Evolutionary conservation across 2,113 vertebrate genomes (phyloP), one percentile per base, ranked within the genome.

Genomic region (Oenanthe oenanthe): DNA sequence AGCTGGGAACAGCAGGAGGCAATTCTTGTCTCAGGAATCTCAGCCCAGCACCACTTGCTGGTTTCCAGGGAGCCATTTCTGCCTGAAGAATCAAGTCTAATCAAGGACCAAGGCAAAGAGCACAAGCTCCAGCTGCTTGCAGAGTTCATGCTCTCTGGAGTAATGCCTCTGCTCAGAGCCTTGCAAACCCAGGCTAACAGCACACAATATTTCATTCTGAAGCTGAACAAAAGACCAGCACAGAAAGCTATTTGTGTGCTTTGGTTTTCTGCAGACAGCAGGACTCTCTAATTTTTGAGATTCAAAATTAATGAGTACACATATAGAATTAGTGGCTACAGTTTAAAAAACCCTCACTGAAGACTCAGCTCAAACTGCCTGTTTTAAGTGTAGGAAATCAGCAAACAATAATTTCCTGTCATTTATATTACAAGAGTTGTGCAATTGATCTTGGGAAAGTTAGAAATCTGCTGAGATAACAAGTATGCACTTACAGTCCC

Each of bases 31-130:
- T 77, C 14, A 17, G 60, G 43, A 68, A 47, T 78, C 63, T 91
- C 53, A 86, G 38, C 38, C 63, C 54, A 42, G 75, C 78, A 80
- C 57, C 61, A 77, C 21, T 5, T 25, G 2, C 54, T 67, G 88
- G 16, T 87, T 95, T 68, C 61, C 53, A 53, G 73, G 57, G 63
- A 91, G 38, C 54, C 42, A 20, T 54, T 88, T 83, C 92, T 94
- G 75, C 63, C 76, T 76, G 9, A 88, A 77, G 66, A 90, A 91
- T 43, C 3, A 2, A 70, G 34, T 17, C 72, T 68, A 84, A 78
- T 67, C 68, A 67, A 78, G 83, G 76, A 89, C 43, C 6, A 16
- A 89, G 80, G 89, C 80, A 74, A 75, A 57, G 53, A 78, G 57
- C 86, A 67, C n/a, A 26, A 60, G 40, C 73, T 80, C 67, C 88